Conservation (phyloP, 1,140 invertebrate genomes). For the Drosophila littoralis region DNA sequence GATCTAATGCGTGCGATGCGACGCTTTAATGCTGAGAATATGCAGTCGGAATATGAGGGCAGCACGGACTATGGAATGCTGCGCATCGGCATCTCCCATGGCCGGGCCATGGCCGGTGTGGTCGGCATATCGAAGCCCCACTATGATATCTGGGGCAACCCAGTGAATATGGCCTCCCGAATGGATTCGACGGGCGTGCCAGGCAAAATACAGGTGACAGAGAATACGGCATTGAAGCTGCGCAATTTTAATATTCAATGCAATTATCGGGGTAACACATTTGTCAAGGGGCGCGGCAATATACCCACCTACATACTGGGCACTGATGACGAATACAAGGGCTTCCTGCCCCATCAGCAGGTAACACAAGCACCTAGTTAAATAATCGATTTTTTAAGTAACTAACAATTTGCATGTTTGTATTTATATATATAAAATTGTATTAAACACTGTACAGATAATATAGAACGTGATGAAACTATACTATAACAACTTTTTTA, state of each 20-base stretch:
- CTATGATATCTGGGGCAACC: conserved; percentile 95
- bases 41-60: conserved; percentile 85
- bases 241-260: conserved; percentile 89
- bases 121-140: conserved; percentile 95
- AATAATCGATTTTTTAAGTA: conserved; percentile 22
- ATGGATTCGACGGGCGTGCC: conserved; percentile 94
- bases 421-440: conserved; percentile 32
- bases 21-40: conserved; percentile 77
- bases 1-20: conserved; percentile 79
- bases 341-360: conserved; percentile 63
- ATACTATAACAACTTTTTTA: no score
- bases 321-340: conserved; percentile 87
- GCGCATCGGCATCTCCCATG: conserved; percentile 90
- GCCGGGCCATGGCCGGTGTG: conserved; percentile 94
- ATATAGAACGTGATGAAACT: background rate
- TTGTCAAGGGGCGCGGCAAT: conserved; percentile 91
- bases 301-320: conserved; percentile 91
- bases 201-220: conserved; percentile 92
- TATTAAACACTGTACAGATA: conserved; percentile 8
- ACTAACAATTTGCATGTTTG: conserved; percentile 1
- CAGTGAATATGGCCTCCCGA: conserved; percentile 96
- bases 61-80: conserved; percentile 85
- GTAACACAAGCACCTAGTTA: conserved; percentile 25
- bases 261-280: conserved; percentile 88
- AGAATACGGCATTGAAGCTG: conserved; percentile 89